Evolutionary conservation across 2,797 vertebrate genomes (phyloP).

Genomic region (Bradypodion ventrale): DNA sequence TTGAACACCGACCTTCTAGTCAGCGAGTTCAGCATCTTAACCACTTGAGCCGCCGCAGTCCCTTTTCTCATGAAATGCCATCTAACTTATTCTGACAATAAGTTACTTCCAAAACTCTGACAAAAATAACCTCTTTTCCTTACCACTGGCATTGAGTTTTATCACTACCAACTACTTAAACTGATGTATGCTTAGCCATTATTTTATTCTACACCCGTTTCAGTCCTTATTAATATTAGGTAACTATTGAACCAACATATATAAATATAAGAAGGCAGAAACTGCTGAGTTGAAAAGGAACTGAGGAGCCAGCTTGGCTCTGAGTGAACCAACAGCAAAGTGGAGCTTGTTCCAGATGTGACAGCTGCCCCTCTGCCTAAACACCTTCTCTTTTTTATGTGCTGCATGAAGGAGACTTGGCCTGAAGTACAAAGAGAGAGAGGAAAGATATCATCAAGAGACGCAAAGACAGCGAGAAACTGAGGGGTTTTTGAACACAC

Average conservation of each 20-base stretch:
- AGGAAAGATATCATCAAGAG: neutral
- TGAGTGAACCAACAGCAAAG: neutral
- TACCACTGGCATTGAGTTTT: neutral
- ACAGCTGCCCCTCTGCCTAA: neutral
- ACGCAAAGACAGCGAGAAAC: accelerated
- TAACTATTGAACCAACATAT: neutral
- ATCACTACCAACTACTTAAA: accelerated
- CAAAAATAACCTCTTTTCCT: accelerated
- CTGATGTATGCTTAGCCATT: accelerated
- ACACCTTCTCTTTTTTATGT: neutral
- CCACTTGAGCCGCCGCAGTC: too few species aligned
- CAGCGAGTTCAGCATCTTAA: too few species aligned
- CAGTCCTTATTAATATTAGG: neutral
- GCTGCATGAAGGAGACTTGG: neutral
- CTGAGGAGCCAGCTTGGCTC: neutral
- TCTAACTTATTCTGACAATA: neutral
- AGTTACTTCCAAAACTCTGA: neutral
- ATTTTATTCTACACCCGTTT: accelerated
- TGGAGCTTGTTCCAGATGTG: accelerated
- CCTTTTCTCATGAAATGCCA: accelerated
- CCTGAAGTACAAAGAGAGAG: neutral
- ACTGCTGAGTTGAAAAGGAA: neutral
- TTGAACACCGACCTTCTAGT: too few species aligned
- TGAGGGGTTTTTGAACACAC: neutral
- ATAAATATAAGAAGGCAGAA: neutral